Conservation (phyloP, 2,113 vertebrate species). For the Fulmarus glacialis region DNA sequence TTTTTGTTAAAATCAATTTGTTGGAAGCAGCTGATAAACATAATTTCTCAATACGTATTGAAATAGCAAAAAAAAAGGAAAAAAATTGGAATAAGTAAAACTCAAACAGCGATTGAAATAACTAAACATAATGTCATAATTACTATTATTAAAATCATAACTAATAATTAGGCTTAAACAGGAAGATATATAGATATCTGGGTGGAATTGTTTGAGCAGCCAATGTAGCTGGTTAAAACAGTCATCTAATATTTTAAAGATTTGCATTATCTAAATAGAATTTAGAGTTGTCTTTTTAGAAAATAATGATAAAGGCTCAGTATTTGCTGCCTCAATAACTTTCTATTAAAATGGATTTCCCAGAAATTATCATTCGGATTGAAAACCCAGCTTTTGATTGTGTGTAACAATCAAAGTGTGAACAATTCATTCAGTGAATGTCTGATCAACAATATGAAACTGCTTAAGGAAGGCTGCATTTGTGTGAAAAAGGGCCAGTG, state of each 20-base stretch:
- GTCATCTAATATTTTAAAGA: conserved; percentile 9
- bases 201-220: neutral
- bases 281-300: conserved; percentile 1
- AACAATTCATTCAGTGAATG: conserved; percentile 57
- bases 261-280: conserved; percentile 16
- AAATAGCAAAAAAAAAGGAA: neutral
- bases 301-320: conserved; percentile 30
- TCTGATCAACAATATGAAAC: conserved; percentile 22
- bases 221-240: neutral
- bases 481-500: neutral
- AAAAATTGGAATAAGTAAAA: neutral
- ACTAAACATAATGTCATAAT: neutral
- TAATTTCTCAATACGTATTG: neutral
- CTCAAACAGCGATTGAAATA: neutral
- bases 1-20: neutral
- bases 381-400: conserved; percentile 58
- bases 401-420: conserved; percentile 69
- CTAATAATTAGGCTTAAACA: neutral
- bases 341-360: conserved; percentile 68
- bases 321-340: conserved; percentile 58
- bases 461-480: conserved; percentile 17
- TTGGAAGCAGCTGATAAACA: neutral
- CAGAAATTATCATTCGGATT: conserved; percentile 75
- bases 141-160: neutral
- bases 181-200: neutral